Base-by-base conservation (phyloP, 1,140 invertebrate species). In the Palaemon carinicauda region DNA sequence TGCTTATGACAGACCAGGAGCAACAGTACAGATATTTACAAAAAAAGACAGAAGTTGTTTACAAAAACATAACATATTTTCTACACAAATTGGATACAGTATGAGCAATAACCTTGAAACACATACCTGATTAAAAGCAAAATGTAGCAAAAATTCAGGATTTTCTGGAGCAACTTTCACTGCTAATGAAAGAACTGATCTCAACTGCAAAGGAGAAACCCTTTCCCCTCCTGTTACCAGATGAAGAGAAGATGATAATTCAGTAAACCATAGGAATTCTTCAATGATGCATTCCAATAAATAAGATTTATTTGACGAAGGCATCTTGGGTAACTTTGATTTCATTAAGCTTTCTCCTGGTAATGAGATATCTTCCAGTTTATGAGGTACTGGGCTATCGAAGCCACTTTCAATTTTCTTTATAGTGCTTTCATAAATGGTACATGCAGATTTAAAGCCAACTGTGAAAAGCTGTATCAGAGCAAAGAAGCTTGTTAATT, bases 371-470 rank as follows among this genome's bases (percentile, higher is more conserved):
- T 81, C 73, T 50, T 83, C 77, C 24, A 82, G 24, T 69, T 71
- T 82, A 24, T 50, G 41, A 79, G 53, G 33, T 10, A 80, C 33
- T 1, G 53, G 69, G 17, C 69, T 41, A 50, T 50, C 41, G 29
- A 19, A 50, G 17, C 31, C 50, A 21, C 33, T 27, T 12, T 79
- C 82, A 19, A 89, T 73, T n/a, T 80, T 87, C 17, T 82, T 54
- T 51, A 89, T 79, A 15, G 52, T 80, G 52, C 53, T 69, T 83
- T 89, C 88, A 83, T 80, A 89, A n/a, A 87, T 60, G 10, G 83
- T 53, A 52, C 83, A 89, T 12, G 86, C 84, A 41, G 88, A 60
- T 54, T 87, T 82, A 50, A 83, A 74, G 19, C 88, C 88, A 50
- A 80, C 73, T 19, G 84, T 86, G 9, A 89, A 52, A 14, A 86